Conservation (phyloP, 2,797 vertebrate genomes). For the Cirrhinus mrigala region DNA sequence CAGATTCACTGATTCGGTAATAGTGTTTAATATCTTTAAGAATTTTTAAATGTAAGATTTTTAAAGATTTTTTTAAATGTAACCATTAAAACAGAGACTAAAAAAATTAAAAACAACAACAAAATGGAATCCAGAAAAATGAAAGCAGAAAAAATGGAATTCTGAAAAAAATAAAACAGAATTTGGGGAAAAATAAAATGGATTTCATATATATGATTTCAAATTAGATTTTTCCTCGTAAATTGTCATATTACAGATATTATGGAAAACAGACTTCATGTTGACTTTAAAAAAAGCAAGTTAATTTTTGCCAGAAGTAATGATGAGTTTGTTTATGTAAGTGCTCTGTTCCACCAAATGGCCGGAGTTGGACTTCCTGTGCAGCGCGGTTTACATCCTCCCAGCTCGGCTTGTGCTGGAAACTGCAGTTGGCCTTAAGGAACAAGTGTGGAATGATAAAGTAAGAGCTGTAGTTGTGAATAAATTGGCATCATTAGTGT, state of each 20-base stretch:
- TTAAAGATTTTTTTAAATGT: no score
- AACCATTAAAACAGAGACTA: no score
- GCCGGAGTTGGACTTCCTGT: constrained; percentile 26
- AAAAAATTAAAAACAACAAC: no score
- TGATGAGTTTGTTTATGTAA: constrained; percentile 9
- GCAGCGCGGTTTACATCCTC: constrained; percentile 32
- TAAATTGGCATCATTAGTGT: constrained; percentile 62
- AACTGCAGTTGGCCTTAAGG: constrained; percentile 41
- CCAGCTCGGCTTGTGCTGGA: neutral
- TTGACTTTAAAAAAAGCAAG: constrained; percentile 20
- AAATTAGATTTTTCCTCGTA: no score
- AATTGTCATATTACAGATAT: neutral
- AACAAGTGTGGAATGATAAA: constrained; percentile 56
- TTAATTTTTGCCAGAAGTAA: neutral
- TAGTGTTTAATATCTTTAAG: no score
- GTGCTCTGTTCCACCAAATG: constrained; percentile 5
- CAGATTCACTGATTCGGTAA: neutral
- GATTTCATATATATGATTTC: no score
- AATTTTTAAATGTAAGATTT: no score
- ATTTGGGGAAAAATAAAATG: no score
- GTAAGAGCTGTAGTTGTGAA: constrained; percentile 57
- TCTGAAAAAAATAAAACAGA: no score
- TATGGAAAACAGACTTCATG: neutral
- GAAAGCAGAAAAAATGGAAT: no score
- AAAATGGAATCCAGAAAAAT: no score